Evolutionary conservation across 2,888 invertebrate genomes (phyloP), one percentile per base, ranked within the genome.

Genomic region (Andrena dorsata): DNA sequence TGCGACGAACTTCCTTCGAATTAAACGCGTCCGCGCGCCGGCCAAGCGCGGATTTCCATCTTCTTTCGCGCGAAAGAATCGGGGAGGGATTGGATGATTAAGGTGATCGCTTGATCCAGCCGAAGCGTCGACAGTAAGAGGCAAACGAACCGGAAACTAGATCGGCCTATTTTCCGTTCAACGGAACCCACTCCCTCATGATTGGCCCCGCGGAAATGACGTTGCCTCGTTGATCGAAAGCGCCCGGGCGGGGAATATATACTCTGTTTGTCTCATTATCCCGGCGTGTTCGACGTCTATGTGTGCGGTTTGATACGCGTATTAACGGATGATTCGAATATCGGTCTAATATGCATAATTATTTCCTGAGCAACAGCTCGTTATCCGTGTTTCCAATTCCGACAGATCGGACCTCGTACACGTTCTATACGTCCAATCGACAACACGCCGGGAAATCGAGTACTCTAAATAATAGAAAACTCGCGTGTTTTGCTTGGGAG

Each of bases 311-410:
- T 63, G 63, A 79, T 75, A 51, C 56, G 16, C n/a, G 63, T 64
- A 79, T 71, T 68, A 79, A 66, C 66, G 49, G 66, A 64, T 65
- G 68, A 76, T 65, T 70, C 80, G 56, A 70, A 76, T 76, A 74
- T 82, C 76, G 47, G 72, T n/a, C 69, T 65, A 76, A 82, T 76
- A 58, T 64, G 74, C 79, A 69, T 75, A 79, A 79, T 79, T 75
- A 71, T 75, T 82, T 80, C 76, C 75, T n/a, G 73, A 41, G 60
- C 47, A 60, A 61, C 58, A 60, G 76, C 82, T 85, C 75, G 80
- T 85, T 85, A 85, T 51, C 72, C 53, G 8, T 51, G 49, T 53
- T 75, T 72, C 65, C 74, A 47, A 79, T 71, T 47, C 69, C 32
- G 63, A 60, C 63, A 72, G 56, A 26, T 74, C 26, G 53, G 13